A percentile compares a stretch with the other conserved stretches of the same genome.
Evolutionary conservation across 2,797 vertebrate species (phyloP).

Genomic region (Anolis apletophallus): DNA sequence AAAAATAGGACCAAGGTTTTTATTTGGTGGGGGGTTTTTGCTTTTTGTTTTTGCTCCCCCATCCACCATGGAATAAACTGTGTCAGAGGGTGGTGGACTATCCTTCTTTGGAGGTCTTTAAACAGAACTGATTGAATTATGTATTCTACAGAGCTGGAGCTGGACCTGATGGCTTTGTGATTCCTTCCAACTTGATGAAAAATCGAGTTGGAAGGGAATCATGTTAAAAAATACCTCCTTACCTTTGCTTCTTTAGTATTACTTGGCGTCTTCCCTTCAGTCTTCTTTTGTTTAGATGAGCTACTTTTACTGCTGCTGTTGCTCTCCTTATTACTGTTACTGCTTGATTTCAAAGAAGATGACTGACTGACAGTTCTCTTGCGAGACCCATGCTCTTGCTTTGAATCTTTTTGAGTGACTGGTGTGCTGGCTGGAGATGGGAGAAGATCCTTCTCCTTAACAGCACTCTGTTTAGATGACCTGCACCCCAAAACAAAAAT

Average conservation of each 20-base stretch:
- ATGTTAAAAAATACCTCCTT: background rate
- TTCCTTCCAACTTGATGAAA: no score
- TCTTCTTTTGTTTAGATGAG: constrained; percentile 90
- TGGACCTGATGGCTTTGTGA: no score
- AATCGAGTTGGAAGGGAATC: background rate
- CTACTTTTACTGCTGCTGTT: constrained; percentile 84
- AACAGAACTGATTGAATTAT: no score
- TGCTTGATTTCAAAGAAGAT: constrained; percentile 88
- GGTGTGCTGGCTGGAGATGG: constrained; percentile 92
- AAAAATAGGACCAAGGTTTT: no score
- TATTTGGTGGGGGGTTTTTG: no score
- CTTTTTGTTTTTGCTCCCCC: no score
- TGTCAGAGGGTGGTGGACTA: no score
- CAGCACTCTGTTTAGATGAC: constrained; percentile 88
- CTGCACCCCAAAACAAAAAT: constrained; percentile 56
- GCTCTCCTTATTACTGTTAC: constrained; percentile 87
- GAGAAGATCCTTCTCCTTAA: constrained; percentile 93
- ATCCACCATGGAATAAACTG: no score
- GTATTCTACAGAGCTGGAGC: no score
- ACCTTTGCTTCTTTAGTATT: constrained; percentile 91
- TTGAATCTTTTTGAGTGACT: constrained; percentile 87
- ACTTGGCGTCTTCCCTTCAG: constrained; percentile 88
- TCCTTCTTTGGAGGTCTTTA: no score
- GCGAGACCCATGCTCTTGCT: constrained; percentile 88
- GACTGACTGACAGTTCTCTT: constrained; percentile 95